Base-by-base conservation (phyloP, 2,888 invertebrate genomes). In the Dryocosmus kuriphilus region DNA sequence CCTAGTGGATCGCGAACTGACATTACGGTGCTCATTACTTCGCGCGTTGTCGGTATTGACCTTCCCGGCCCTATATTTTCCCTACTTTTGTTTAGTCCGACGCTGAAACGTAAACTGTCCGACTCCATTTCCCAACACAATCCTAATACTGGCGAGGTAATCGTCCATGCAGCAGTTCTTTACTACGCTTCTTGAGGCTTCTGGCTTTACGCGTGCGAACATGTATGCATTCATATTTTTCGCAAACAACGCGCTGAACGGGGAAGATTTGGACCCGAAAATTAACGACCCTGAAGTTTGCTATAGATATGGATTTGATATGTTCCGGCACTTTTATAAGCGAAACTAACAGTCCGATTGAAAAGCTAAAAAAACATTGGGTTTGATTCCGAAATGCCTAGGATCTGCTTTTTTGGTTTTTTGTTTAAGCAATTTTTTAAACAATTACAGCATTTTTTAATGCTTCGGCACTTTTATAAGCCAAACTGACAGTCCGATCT, bases 1-100 rank as follows among this genome's bases (percentile, higher is more conserved):
- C 75, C 78, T 0, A 78, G 41, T 6, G 75, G 71, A n/a, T 77
- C 74, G 32, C 35, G 63, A 32, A 74, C 35, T 8, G 74, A 75
- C 61, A 77, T 75, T 5, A 65, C 51, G 1, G 75, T 71, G 4
- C 71, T 32, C n/a, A 67, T 46, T 41, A 75, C 67, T 62, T 75
- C 38, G 27, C 75, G 30, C 30, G 75, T 78, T n/a, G 75, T 75
- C 7, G 74, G 74, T 35, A n/a, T 19, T 51, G 27, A 30, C 63
- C 27, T 7, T 67, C 2, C 80, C 79, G 32, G 4, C 32, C 3
- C 32, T 6, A 32, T 6, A 5, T 32, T 6, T 5, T 3, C 4
- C 6, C 32, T 3, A 5, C 3, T 32, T 32, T 32, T 32, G 4
- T 32, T 32, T 6, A 32, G 6, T 5, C 38, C 63, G 6, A 74